These are phyloP conservation scores for Tanypteryx hageni DNA, from an alignment of 2,888 invertebrate genomes.

Conservation along the genomic window DNA sequence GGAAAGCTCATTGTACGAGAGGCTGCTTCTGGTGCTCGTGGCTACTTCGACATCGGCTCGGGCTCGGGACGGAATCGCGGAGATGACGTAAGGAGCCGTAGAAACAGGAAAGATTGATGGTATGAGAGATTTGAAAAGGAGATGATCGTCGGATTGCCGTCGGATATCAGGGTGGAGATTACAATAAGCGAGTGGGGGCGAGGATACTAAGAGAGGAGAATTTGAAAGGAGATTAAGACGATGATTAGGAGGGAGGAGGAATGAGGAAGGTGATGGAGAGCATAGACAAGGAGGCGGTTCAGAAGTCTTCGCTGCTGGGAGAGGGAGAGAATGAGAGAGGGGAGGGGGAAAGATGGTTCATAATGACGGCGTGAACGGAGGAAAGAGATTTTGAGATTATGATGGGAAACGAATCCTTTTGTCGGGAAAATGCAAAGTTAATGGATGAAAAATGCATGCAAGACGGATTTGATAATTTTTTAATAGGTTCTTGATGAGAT, in stretches of 20 bases:
- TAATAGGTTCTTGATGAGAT: background rate
- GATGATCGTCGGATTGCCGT: no score
- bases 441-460: background rate
- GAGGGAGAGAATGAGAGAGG: background rate
- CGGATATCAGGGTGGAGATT: no score
- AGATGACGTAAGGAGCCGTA: no score
- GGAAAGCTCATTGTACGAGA: no score
- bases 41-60: no score
- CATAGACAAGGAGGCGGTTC: background rate
- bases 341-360: background rate
- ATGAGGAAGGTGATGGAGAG: background rate
- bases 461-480: background rate
- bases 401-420: background rate
- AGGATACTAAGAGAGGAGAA: no score
- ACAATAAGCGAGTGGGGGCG: no score
- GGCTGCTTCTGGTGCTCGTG: no score
- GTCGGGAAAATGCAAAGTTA: background rate
- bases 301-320: background rate
- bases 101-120: no score
- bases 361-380: background rate
- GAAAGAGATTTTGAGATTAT: background rate
- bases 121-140: no score
- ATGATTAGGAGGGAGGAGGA: background rate
- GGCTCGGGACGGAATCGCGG: no score
- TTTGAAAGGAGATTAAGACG: background rate